Evolutionary conservation across 2,797 vertebrate species (phyloP), one percentile per base, ranked within the genome.

Genomic region (Lacerta viridis): DNA sequence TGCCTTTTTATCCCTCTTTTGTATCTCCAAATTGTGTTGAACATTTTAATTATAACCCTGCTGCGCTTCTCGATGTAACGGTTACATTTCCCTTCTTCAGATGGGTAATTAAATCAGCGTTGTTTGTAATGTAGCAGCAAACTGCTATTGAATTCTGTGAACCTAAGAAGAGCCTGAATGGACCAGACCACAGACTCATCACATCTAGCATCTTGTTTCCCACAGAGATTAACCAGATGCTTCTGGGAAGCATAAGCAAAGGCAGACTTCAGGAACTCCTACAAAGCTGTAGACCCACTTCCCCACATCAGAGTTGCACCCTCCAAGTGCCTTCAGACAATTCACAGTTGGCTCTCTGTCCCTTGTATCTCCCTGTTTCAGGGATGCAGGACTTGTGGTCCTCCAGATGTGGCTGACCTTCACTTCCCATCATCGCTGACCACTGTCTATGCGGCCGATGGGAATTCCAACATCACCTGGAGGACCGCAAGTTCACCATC

Each of bases 31-130:
- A 59, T 76, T 61, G 59, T 23, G 11, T 25, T 66, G 27, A 85
- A 27, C n/a, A 85, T 76, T 89, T 90, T 77, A 87, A 87, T 90
- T 80, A 85, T 82, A 41, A 36, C 29, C 29, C 71, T 90, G 36
- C 59, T 68, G 9, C 55, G 25, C 33, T 83, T 87, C 13, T 84
- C 76, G 69, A 87, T 80, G 29, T 27, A 75, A 13, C 69, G 76
- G 25, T 75, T 84, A 66, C 59, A 80, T 75, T 83, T 87, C 71
- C 76, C 43, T 74, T 39, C 69, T 50, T 41, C 68, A 55, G 55
- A 33, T 87, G 27, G 11, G 15, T 66, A 80, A 87, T 90, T 66
- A 64, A 87, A 75, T 83, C 43, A 87, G 10, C 39, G 59, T 66
- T 87, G 69, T 69, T 69, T 74, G 77, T 59, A 68, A n/a, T 3